phyloP scores from a whole-genome alignment of 2,797 vertebrate genomes.

The Enteromius paludinosus region DNA sequence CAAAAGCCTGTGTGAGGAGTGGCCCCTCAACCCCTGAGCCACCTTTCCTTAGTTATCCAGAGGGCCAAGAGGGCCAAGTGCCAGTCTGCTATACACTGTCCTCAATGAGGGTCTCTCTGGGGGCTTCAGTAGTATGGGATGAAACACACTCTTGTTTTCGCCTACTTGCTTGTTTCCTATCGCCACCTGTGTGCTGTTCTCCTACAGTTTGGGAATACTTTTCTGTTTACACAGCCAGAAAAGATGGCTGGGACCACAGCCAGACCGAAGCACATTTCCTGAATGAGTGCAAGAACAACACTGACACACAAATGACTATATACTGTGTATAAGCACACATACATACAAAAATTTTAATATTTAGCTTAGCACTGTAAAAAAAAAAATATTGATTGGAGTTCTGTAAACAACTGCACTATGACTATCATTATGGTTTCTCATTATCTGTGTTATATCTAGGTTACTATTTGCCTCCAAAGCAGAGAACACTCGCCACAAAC shows the following conservation, averaged over 20 bases:
- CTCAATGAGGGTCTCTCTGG: conserved; percentile 6
- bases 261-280: conserved; percentile 25
- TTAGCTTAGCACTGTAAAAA: background rate
- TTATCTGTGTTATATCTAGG: background rate
- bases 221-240: conserved; percentile 59
- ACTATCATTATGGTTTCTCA: background rate
- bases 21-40: conserved; percentile 18
- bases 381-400: background rate
- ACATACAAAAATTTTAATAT: conserved; percentile 9
- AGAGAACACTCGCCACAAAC: background rate
- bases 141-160: conserved; percentile 52
- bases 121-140: conserved; percentile 38
- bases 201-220: conserved; percentile 40
- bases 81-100: conserved; percentile 8
- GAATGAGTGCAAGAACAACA: conserved; percentile 31
- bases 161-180: conserved; percentile 38
- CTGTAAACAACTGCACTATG: background rate
- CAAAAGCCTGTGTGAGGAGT: conserved; percentile 13
- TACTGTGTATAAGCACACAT: conserved; percentile 2
- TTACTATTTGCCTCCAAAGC: background rate
- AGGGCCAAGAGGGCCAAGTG: background rate
- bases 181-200: conserved; percentile 43
- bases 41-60: conserved; percentile 14
- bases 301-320: conserved; percentile 2
- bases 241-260: conserved; percentile 29